phyloP scores from a whole-genome alignment of 2,113 vertebrate species.

The Lamprotornis superbus region DNA sequence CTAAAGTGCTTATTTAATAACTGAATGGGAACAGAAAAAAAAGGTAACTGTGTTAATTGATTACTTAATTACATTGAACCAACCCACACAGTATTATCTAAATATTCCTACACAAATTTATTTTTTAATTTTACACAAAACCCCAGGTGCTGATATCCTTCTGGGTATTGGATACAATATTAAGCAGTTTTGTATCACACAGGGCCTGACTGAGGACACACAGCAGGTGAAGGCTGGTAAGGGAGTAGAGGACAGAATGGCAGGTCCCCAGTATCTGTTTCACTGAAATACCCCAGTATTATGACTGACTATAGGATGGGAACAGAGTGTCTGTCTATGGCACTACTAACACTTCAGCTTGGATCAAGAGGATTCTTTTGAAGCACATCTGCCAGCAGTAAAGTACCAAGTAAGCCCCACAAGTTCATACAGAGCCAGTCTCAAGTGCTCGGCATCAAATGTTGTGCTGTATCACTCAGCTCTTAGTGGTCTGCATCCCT shows the following conservation, averaged over 20 bases:
- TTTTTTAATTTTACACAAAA: not conserved
- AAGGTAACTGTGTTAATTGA: not conserved
- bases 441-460: fast-evolving
- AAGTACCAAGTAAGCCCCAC: not conserved
- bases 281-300: not conserved
- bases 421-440: not conserved
- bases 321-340: not conserved
- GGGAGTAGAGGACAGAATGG: not conserved
- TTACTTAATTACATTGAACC: not conserved
- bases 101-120: not conserved
- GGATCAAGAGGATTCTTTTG: not conserved
- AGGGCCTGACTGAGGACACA: not conserved
- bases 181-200: not conserved
- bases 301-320: not conserved
- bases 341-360: not conserved
- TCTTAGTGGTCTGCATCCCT: not conserved
- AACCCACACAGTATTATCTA: not conserved
- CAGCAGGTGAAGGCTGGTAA: not conserved
- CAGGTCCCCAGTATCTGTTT: not conserved
- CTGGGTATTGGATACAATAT: not conserved
- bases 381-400: not conserved
- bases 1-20: not conserved
- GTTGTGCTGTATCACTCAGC: not conserved
- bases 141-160: not conserved
- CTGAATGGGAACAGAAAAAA: not conserved